Base-by-base conservation (phyloP, 2,797 vertebrate species). In the Yasuhikotakia modesta region DNA sequence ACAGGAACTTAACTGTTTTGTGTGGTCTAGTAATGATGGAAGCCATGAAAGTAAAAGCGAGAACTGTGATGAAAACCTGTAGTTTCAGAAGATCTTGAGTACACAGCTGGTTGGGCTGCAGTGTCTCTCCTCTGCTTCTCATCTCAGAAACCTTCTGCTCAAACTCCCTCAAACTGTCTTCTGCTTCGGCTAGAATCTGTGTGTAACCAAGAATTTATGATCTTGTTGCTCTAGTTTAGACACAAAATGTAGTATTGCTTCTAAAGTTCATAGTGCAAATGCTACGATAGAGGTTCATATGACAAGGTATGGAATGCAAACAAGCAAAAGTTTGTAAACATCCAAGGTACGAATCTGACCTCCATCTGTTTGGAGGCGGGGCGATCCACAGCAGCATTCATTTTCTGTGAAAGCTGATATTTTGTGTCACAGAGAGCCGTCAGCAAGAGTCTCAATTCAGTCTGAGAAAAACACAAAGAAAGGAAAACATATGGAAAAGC, bases 281-380 rank as follows among this genome's bases (percentile, higher is more conserved):
- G 39, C 39, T 43, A 43, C 11, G 39, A 43, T 43, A 21, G 11
- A 14, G 4, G 22, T 58, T 13, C 5, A 21, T 13, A 58, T 27
- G 10, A 60, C 57, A 17, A 17, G 10, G 7, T 30, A 17, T 16
- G 27, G 7, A 16, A 14, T 61, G 16, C 2, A 30, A 14, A 60
- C 60, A 43, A 43, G 11, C 39, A 43, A 43, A 43, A 43, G 10
- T 43, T 35, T 35, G 32, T 35, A 35, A 35, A 35, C 32, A 35
- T 11, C 8, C 39, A 43, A 43, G 39, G 39, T 63, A n/a, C 0
- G 14, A 70, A 1, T 81, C 74, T 66, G 88, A 99, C 98, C 95
- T 99, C 94, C 72, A 96, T 94, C 89, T 99, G 98, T 81, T 97
- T 96, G 60, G 90, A 94, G 46, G 95, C 92, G 12, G 96, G 94